Evolutionary conservation across 2,797 vertebrate species (phyloP), one percentile per base, ranked within the genome.

Genomic region (Miichthys miiuy): DNA sequence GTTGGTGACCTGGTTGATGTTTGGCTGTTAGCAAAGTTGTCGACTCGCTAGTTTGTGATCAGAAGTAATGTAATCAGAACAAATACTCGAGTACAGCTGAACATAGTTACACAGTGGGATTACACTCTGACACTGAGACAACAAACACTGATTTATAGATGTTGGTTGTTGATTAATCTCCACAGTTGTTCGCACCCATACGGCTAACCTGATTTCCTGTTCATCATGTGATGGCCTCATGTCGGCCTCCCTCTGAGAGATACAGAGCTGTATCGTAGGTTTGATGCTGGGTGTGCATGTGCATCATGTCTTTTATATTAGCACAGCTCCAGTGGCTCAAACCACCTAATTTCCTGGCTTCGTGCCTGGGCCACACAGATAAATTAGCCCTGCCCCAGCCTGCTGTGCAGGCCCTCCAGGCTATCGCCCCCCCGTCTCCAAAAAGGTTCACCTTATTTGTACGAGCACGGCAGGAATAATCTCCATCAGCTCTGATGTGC

Each of bases 221-320:
- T 66, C 27, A 48, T 81, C 48, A 77, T 72, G 63, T 20, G 70
- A 88, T 81, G 73, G 71, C 61, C 82, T 78, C n/a, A 66, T 79
- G 54, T 51, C 17, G 51, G 56, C 63, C 81, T 81, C 84, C 82
- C 65, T 75, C 79, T 70, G 76, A 77, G 82, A 87, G 38, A 79
- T 18, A 54, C 47, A 69, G n/a, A 8, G 67, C 68, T 64, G 42
- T 34, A 16, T 25, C 34, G 61, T 82, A 72, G 80, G 77, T 70
- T 66, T 61, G 67, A 85, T 0, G 57, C 80, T 56, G 80, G 80
- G 65, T 76, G 90, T 89, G 91, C 86, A 34, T 90, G 78, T 89
- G 91, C 91, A 94, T 93, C 79, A 77, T 85, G 80, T 89, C 70
- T 79, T 81, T 78, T 75, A 75, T 77, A 94, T 95, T 95, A 95